These are phyloP conservation scores for Drosophila colorata DNA, from an alignment of 2,888 invertebrate species.

Conservation along the genomic window DNA sequence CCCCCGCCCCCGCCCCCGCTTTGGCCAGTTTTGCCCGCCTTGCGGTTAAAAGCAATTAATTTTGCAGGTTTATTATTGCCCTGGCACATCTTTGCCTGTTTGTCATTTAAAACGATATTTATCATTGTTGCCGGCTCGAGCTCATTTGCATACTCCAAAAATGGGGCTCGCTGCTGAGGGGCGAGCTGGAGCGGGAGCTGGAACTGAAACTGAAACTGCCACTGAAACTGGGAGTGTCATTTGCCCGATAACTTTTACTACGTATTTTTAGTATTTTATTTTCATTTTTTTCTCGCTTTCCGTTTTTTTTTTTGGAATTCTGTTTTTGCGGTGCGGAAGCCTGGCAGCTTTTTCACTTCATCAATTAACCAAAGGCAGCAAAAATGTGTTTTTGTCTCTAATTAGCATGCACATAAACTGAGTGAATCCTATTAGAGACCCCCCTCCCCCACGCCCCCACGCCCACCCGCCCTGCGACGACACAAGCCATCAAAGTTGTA, in stretches of 20 bases:
- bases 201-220: background rate
- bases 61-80: slow-evolving; percentile 66
- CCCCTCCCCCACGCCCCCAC: background rate
- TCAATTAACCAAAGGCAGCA: slow-evolving; percentile 78
- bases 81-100: slow-evolving; percentile 61
- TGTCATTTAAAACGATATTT: slow-evolving; percentile 76
- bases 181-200: slow-evolving; percentile 1
- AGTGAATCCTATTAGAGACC: slow-evolving; percentile 74
- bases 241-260: slow-evolving; percentile 58
- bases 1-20: too few species aligned
- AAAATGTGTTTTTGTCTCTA: slow-evolving; percentile 77
- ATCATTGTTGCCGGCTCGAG: slow-evolving; percentile 62
- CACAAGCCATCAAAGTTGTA: slow-evolving; percentile 42
- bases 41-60: slow-evolving; percentile 68
- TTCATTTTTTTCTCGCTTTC: slow-evolving; percentile 3
- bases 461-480: background rate
- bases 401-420: slow-evolving; percentile 80
- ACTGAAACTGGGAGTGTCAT: slow-evolving; percentile 46
- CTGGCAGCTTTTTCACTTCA: slow-evolving; percentile 74
- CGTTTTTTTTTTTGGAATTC: background rate
- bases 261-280: slow-evolving; percentile 48
- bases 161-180: slow-evolving; percentile 1
- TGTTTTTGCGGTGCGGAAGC: slow-evolving; percentile 37
- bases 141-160: slow-evolving; percentile 57
- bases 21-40: slow-evolving; percentile 40